Evolutionary conservation across 2,113 vertebrate species (phyloP), one percentile per base, ranked within the genome.

Genomic region (Burhinus oedicnemus): DNA sequence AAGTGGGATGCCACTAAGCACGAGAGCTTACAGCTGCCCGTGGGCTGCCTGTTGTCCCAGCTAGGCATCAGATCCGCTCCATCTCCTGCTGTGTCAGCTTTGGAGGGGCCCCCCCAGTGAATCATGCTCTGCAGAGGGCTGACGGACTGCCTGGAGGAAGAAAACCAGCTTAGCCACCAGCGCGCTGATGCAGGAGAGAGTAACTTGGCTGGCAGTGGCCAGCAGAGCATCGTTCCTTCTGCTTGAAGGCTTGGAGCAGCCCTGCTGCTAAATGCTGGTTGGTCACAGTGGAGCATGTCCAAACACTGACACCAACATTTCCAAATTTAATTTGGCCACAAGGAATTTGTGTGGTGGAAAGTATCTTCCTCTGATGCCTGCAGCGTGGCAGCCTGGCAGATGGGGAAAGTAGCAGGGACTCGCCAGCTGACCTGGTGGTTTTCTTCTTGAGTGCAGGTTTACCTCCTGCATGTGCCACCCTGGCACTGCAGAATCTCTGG

Each of bases 231-330:
- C n/a, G 2, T 52, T 55, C 26, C n/a, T 49, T 9, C 38, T 44
- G 11, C 55, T 14, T 44, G 57, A 42, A 45, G 65, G 19, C 79
- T 40, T 27, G 52, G 55, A 70, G 52, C 55, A 57, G 54, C 30
- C 40, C 68, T 52, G 12, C 49, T 78, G 68, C 58, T 47, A 68
- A 19, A 36, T n/a, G 13, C 45, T 2, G 0, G 32, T 5, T 54
- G 26, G 77, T 42, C 92, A 51, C 84, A 60, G 82, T 5, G 7
- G 38, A 69, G 10, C 65, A 9, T 1, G 18, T 29, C 55, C 42
- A 40, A 40, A 51, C 1, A 0, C 3, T 2, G 1, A 29, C 6
- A 17, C 15, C 38, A 44, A 12, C 23, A 15, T 16, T 69, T 68
- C 40, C 12, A 11, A 80, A 29, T 0, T 44, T 23, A 49, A 57